Evolutionary conservation across 2,888 invertebrate genomes (phyloP).

Genomic region (Melikaiella ostensackeni): DNA sequence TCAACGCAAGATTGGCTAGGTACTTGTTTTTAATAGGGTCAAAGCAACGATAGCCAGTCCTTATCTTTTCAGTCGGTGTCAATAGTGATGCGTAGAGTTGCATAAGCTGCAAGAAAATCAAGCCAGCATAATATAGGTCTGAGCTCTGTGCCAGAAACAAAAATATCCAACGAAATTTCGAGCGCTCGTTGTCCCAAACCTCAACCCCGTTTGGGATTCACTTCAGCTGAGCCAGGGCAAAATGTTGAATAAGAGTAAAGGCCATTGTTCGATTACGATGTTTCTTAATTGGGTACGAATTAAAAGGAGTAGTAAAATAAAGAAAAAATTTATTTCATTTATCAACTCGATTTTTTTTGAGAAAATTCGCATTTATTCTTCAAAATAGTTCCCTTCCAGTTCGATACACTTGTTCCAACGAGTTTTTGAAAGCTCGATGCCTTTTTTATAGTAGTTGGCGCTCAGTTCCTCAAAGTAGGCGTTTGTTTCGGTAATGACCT

Average conservation of each 20-base stretch:
- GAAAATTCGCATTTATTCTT: no score
- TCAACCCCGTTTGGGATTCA: conserved; percentile 53
- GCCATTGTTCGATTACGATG: conserved; percentile 50
- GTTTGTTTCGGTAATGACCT: no score
- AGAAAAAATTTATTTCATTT: no score
- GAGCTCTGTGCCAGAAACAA: conserved; percentile 74
- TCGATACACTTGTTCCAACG: no score
- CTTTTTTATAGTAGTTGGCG: no score
- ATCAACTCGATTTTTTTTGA: no score
- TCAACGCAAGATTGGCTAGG: background rate
- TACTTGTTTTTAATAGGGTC: conserved; percentile 24
- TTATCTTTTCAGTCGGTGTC: conserved; percentile 46
- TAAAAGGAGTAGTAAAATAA: background rate
- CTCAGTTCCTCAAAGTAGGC: no score
- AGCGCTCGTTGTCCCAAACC: conserved; percentile 54
- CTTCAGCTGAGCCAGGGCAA: conserved; percentile 55
- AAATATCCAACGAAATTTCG: conserved; percentile 66
- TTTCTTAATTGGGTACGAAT: conserved; percentile 14
- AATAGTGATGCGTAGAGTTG: conserved; percentile 48
- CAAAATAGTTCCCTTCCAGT: no score
- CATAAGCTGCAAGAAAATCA: conserved; percentile 50
- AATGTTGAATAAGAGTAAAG: conserved; percentile 56
- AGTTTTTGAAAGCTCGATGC: no score
- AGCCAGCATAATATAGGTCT: conserved; percentile 67
- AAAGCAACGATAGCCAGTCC: conserved; percentile 29